A percentile compares a stretch with the other conserved stretches of the same genome.
Evolutionary conservation across 2,797 vertebrate genomes (phyloP).

Genomic region (Remorina albescens): DNA sequence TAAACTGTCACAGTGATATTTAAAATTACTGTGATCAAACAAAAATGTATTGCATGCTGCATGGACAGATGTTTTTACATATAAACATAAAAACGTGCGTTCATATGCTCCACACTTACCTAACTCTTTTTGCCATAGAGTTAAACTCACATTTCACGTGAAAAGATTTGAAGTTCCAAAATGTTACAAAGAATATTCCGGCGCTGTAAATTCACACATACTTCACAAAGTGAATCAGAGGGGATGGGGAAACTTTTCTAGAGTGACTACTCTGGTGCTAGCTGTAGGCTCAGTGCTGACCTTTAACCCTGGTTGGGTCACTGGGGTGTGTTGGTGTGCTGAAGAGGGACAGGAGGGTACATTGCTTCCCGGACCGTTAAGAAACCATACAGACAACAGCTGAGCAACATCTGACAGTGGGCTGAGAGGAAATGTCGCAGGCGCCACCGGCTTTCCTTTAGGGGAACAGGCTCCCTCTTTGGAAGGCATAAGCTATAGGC

Average conservation of each 20-base stretch:
- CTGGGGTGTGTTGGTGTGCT: conserved; percentile 48
- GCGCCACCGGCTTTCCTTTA: conserved; percentile 53
- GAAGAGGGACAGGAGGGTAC: conserved; percentile 68
- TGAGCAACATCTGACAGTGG: conserved; percentile 60
- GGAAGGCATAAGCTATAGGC: conserved; percentile 34
- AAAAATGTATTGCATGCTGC: too few species aligned
- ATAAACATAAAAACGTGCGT: not conserved
- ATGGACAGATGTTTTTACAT: too few species aligned
- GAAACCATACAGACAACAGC: conserved; percentile 61
- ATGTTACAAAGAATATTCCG: conserved; percentile 1
- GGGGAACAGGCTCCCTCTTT: conserved; percentile 46
- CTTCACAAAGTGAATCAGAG: conserved; percentile 29
- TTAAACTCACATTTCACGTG: not conserved
- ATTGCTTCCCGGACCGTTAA: conserved; percentile 77
- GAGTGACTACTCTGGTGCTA: conserved; percentile 39
- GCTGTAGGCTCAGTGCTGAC: conserved; percentile 56
- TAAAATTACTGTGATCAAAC: too few species aligned
- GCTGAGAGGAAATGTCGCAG: conserved; percentile 51
- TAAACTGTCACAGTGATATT: not conserved
- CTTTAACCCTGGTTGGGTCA: conserved; percentile 59
- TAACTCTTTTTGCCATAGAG: not conserved
- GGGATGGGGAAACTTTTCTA: conserved; percentile 47
- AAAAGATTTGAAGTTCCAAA: conserved; percentile 4
- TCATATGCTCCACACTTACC: not conserved
- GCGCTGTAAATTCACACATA: conserved; percentile 12